These are phyloP conservation scores for Eptesicus fuscus DNA, from an alignment of 2,113 vertebrate species.

Conservation along the genomic window DNA sequence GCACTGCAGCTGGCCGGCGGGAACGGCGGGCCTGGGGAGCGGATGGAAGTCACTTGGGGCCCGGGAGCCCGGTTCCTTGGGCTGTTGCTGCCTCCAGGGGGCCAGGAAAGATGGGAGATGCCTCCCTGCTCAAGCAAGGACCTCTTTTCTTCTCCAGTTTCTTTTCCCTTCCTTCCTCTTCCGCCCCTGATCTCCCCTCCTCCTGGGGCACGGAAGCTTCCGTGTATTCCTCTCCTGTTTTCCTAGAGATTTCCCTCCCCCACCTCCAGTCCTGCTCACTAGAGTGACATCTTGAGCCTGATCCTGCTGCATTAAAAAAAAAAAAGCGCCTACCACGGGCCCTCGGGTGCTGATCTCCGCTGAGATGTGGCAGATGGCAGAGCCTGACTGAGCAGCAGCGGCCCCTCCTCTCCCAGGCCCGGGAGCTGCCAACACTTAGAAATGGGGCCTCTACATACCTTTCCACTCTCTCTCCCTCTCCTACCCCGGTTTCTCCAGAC, in stretches of 20 bases:
- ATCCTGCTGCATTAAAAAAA: slow-evolving; percentile 46
- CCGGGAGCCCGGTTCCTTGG: not conserved
- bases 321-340: slow-evolving; percentile 6
- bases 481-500: not conserved
- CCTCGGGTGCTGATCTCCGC: slow-evolving; percentile 58
- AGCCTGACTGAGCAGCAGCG: slow-evolving; percentile 56
- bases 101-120: not conserved
- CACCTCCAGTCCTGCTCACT: slow-evolving; percentile 23
- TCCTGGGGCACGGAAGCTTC: slow-evolving; percentile 33
- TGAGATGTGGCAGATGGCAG: slow-evolving; percentile 76
- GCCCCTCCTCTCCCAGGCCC: slow-evolving; percentile 49
- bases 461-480: not conserved
- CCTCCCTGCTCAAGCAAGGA: not conserved
- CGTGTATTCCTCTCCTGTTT: slow-evolving; percentile 31
- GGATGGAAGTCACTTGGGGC: not conserved
- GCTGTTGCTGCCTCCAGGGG: not conserved
- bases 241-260: slow-evolving; percentile 43
- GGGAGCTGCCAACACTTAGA: slow-evolving; percentile 47
- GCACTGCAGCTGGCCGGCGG: not conserved
- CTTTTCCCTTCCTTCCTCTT: not conserved
- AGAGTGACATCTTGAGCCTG: slow-evolving; percentile 63
- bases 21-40: not conserved
- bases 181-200: not conserved
- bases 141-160: not conserved
- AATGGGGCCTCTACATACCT: slow-evolving; percentile 23